Evolutionary conservation across 2,888 invertebrate species (phyloP).

Genomic region (Cephus rjabovi): DNA sequence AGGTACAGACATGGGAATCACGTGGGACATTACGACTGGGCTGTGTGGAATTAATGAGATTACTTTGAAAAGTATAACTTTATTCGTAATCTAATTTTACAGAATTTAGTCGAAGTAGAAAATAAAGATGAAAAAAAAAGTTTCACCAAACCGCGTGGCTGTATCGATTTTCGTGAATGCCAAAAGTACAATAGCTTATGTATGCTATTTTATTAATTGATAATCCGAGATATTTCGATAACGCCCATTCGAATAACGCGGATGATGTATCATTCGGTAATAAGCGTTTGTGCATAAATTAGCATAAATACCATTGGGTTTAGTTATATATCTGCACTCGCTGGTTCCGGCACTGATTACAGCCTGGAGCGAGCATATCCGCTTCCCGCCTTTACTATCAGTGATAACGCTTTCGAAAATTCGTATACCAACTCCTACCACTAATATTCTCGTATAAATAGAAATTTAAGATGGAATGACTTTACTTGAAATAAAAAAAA

Average conservation of each 20-base stretch:
- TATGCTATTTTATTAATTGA: neutral
- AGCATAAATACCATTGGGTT: neutral
- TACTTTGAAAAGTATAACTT: neutral
- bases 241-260: neutral
- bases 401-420: neutral
- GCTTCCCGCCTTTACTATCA: constrained; percentile 4
- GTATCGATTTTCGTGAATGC: neutral
- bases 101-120: neutral
- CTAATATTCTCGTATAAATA: neutral
- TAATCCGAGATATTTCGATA: neutral
- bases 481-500: neutral
- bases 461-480: neutral
- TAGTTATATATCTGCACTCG: neutral
- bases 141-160: neutral
- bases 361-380: constrained; percentile 6
- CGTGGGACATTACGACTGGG: too few relatives aligned
- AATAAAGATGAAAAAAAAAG: too few relatives aligned
- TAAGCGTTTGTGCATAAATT: constrained; percentile 1
- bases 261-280: neutral
- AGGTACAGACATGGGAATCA: neutral
- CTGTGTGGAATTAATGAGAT: neutral
- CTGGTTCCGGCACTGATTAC: neutral
- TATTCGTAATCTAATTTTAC: neutral
- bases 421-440: neutral
- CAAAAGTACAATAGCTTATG: neutral